Evolutionary conservation across 2,888 invertebrate species (phyloP).

Genomic region (Meteorus cinctellus): DNA sequence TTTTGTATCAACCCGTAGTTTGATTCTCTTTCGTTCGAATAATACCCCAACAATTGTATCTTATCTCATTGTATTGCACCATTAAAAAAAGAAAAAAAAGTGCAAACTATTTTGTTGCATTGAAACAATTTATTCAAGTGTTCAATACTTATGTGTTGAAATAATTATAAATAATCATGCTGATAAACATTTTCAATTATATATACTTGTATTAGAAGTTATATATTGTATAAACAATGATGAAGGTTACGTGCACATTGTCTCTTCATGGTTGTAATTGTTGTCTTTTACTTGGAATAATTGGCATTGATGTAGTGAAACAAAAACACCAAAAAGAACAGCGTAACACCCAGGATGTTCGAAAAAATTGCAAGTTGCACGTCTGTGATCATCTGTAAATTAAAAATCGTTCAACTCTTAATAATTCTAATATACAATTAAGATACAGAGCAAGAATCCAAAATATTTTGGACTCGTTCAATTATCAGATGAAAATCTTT

Average conservation of each 20-base stretch:
- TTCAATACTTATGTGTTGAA: background rate
- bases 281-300: slow-evolving; percentile 76
- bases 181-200: background rate
- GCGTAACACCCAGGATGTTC: slow-evolving; percentile 93
- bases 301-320: slow-evolving; percentile 97
- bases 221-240: background rate
- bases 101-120: background rate
- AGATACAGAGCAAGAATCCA: background rate
- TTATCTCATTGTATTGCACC: background rate
- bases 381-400: slow-evolving; percentile 90
- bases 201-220: background rate
- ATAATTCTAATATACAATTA: background rate
- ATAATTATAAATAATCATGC: background rate
- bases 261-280: background rate
- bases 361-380: slow-evolving; percentile 97
- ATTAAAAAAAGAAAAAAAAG: background rate
- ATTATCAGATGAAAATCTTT: background rate
- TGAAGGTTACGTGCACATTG: slow-evolving; percentile 7
- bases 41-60: background rate
- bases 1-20: background rate
- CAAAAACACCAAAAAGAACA: slow-evolving; percentile 94
- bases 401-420: background rate
- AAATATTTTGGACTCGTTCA: background rate
- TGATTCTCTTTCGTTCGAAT: background rate
- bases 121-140: slow-evolving; percentile 1